Base-by-base conservation (phyloP, 2,113 vertebrate species). In the Hemiscyllium ocellatum region DNA sequence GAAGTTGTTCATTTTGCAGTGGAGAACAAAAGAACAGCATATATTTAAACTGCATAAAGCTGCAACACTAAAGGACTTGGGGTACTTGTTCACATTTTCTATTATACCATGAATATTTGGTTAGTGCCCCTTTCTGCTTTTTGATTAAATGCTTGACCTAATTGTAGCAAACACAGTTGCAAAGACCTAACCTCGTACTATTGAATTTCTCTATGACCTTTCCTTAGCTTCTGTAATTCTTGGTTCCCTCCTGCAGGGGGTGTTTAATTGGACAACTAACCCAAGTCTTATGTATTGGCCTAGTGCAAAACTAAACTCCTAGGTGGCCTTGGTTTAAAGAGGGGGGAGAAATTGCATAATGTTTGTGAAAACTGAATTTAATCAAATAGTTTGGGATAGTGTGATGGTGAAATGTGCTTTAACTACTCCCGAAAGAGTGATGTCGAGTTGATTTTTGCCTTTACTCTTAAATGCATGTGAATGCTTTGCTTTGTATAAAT, bases 181-280 rank as follows among this genome's bases (percentile, higher is more conserved):
- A 89, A 89, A 52, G 22, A 89, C 50, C 86, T 56, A 52, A 50
- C 24, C 24, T 13, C 47, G 52, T 86, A 50, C 83, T 8, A 87
- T 37, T 83, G n/a, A 52, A 52, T 87, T 87, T 87, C 7, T 29
- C 20, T 83, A 47, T 52, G 47, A 89, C 86, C 15, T 52, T 89
- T 52, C 22, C 26, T 29, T 3, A 13, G 47, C 24, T 50, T 20
- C 22, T 19, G 8, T 89, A 0, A 56, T 56, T 89, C 26, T 10
- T 89, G 86, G 22, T 50, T 89, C 26, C 10, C 12, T 29, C 52
- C 50, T 56, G 7, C 86, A 89, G 26, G 86, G 50, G 50, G 24
- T 89, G 86, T 89, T 56, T 89, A 83, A 83, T 47, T 83, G 86
- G 29, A 89, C 86, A 89, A 56, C 10, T 87, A 87, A 87, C 50